phyloP scores from a whole-genome alignment of 2,113 vertebrate genomes.

The Pampusana beccarii region DNA sequence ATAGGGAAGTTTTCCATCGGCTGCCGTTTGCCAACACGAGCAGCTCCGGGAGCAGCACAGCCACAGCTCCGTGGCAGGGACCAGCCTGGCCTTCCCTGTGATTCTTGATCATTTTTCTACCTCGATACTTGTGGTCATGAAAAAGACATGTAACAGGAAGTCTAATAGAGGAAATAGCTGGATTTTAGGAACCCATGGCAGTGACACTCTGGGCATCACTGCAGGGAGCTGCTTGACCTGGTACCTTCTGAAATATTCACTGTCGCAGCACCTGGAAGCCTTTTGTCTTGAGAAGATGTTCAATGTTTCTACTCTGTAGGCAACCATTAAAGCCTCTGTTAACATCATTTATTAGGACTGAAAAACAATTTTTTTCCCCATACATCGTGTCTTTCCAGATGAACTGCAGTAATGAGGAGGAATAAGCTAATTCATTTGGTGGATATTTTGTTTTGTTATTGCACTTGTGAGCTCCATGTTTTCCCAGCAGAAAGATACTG shows the following conservation, averaged over 20 bases:
- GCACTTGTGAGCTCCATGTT: not conserved
- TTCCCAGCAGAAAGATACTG: not conserved
- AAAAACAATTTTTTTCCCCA: not conserved
- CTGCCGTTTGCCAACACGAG: too few relatives aligned
- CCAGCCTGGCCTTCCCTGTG: not conserved
- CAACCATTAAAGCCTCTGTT: not conserved
- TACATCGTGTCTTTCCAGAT: not conserved
- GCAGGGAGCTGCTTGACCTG: not conserved
- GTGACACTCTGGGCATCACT: not conserved
- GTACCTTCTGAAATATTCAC: not conserved
- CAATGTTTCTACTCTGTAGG: not conserved
- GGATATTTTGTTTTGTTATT: not conserved
- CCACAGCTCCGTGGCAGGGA: not conserved
- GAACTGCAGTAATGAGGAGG: not conserved
- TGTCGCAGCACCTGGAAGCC: not conserved
- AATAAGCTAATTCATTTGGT: not conserved
- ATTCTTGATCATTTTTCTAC: not conserved
- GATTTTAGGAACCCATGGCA: not conserved
- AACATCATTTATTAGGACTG: not conserved
- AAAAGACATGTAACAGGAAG: not conserved
- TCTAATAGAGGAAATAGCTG: not conserved
- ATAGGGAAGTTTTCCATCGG: not conserved
- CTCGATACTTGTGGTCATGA: not conserved
- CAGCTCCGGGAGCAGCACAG: not conserved
- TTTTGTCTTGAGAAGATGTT: not conserved